Evolutionary conservation across 1,140 invertebrate genomes (phyloP).

Genomic region (Adoxophyes honmai): DNA sequence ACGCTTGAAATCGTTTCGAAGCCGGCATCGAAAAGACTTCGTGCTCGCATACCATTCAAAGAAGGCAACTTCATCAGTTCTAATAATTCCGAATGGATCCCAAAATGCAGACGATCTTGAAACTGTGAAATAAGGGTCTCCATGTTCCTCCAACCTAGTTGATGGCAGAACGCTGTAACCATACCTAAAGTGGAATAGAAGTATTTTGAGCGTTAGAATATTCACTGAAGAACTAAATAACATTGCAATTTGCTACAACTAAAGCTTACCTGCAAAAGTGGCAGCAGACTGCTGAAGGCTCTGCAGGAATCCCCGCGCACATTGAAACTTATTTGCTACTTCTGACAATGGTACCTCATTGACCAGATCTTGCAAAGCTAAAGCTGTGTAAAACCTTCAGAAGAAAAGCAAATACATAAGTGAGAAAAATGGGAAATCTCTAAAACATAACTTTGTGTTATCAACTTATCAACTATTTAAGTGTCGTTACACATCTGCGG

Average conservation of each 20-base stretch:
- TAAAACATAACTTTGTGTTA: too few relatives aligned
- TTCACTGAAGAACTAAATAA: too few relatives aligned
- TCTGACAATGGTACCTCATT: slow-evolving; percentile 90
- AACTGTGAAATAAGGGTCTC: slow-evolving; percentile 95
- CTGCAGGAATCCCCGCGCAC: slow-evolving; percentile 92
- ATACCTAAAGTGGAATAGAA: slow-evolving; percentile 81
- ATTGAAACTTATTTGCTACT: slow-evolving; percentile 91
- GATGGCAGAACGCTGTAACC: slow-evolving; percentile 94
- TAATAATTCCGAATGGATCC: slow-evolving; percentile 93
- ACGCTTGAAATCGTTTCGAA: slow-evolving; percentile 87
- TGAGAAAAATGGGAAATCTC: too few relatives aligned
- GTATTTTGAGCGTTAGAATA: too few relatives aligned
- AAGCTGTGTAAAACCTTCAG: slow-evolving; percentile 91
- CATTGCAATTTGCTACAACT: neutral
- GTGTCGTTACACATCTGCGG: too few relatives aligned
- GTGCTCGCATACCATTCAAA: slow-evolving; percentile 90
- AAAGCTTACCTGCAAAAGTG: slow-evolving; percentile 92
- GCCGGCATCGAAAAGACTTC: slow-evolving; percentile 91
- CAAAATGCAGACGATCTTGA: slow-evolving; percentile 95
- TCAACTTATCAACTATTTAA: too few relatives aligned
- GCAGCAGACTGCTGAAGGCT: slow-evolving; percentile 96
- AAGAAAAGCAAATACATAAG: slow-evolving; percentile 19
- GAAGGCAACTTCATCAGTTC: slow-evolving; percentile 92
- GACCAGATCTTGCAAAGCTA: slow-evolving; percentile 95
- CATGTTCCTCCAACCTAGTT: slow-evolving; percentile 95